A percentile compares a stretch with the other conserved stretches of the same genome.
Conservation (phyloP, 30 jellyfish, hydroid and myxozoan species). For the Pelagia noctiluca region DNA sequence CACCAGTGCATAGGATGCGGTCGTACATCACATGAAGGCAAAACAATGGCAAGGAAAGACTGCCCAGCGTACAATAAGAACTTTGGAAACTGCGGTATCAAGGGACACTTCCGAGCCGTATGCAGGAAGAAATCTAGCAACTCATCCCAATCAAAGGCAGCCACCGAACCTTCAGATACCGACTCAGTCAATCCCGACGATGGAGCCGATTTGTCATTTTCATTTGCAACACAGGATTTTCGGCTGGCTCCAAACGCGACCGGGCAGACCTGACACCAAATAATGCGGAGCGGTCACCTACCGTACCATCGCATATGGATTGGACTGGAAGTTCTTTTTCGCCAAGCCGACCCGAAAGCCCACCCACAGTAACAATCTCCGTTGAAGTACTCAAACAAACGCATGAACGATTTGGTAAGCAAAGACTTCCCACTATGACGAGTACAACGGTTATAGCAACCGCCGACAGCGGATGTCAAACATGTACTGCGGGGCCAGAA, state of each 20-base stretch:
- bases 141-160: too few species aligned
- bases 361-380: not conserved
- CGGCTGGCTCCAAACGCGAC: slow-evolving; percentile 17
- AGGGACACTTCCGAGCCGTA: slow-evolving; percentile 2
- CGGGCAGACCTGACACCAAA: slow-evolving; percentile 5
- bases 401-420: not conserved
- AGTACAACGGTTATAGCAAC: not conserved
- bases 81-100: not conserved
- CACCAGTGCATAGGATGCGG: slow-evolving; percentile 15
- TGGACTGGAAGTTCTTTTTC: slow-evolving; percentile 1
- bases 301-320: slow-evolving; percentile 13
- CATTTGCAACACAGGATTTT: slow-evolving; percentile 23
- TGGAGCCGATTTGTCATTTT: not conserved
- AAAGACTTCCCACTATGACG: not conserved
- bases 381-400: not conserved
- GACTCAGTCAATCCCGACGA: not conserved
- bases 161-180: too few species aligned
- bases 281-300: too few species aligned
- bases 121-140: not conserved
- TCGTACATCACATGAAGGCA: slow-evolving; percentile 8
- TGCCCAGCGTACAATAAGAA: slow-evolving; percentile 18
- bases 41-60: slow-evolving; percentile 30
- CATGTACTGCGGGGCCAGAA: slow-evolving; percentile 45
- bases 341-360: slow-evolving; percentile 2
- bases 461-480: slow-evolving; percentile 38